Evolutionary conservation across 2,797 vertebrate genomes (phyloP).

Genomic region (Gallinago solitaria): DNA sequence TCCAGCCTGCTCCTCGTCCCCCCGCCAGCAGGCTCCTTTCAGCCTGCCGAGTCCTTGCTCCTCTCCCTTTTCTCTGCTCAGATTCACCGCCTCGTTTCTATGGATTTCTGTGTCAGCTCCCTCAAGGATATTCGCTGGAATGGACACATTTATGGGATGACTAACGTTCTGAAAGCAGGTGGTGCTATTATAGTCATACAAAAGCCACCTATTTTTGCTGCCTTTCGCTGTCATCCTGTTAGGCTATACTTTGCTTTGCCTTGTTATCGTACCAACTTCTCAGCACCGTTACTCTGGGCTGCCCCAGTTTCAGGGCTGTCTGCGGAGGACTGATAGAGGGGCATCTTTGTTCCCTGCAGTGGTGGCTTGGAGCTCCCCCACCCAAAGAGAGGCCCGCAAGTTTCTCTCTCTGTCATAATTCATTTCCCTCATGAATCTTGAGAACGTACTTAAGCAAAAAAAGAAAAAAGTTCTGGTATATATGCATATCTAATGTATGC

Average conservation of each 20-base stretch:
- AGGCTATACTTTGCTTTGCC: constrained; percentile 41
- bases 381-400: neutral
- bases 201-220: constrained; percentile 66
- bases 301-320: constrained; percentile 12
- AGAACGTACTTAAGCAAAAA: neutral
- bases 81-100: constrained; percentile 45
- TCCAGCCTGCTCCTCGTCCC: constrained; percentile 22
- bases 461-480: neutral
- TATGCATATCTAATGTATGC: neutral
- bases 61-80: constrained; percentile 29
- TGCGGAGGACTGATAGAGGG: constrained; percentile 16
- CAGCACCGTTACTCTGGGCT: neutral
- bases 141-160: constrained; percentile 60
- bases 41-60: neutral
- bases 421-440: neutral
- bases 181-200: constrained; percentile 65
- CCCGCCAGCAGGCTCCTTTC: neutral
- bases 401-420: constrained; percentile 5
- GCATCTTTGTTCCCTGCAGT: constrained; percentile 13
- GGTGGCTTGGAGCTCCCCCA: neutral
- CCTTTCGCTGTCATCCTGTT: constrained; percentile 56
- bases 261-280: constrained; percentile 45
- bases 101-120: constrained; percentile 69
- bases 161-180: constrained; percentile 63
- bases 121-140: constrained; percentile 63